A percentile compares a stretch with the other conserved stretches of the same genome.
These are phyloP conservation scores for Echeneis naucrates DNA, from an alignment of 2,797 vertebrate genomes.

Conservation along the genomic window DNA sequence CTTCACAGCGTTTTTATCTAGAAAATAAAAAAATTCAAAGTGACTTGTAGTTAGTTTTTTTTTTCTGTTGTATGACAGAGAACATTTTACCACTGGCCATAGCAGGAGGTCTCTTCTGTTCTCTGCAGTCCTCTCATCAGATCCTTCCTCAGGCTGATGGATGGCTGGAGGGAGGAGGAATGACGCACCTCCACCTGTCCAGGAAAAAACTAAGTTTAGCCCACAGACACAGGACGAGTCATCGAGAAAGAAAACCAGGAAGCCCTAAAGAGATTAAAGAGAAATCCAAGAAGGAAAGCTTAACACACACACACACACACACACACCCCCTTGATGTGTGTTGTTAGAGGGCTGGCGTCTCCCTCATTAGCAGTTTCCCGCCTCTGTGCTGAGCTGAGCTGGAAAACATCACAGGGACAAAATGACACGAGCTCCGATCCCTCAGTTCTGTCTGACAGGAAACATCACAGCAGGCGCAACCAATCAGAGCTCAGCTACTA, in stretches of 20 bases:
- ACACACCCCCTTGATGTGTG: slow-evolving; percentile 7
- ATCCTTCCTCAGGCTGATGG: slow-evolving; percentile 66
- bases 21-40: no score
- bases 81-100: slow-evolving; percentile 95
- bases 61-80: no score
- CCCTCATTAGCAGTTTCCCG: slow-evolving; percentile 37
- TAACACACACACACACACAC: neutral
- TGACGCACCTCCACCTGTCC: slow-evolving; percentile 58
- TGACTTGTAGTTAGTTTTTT: no score
- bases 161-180: slow-evolving; percentile 16
- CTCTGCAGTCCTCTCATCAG: slow-evolving; percentile 80
- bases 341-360: slow-evolving; percentile 25
- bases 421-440: slow-evolving; percentile 52
- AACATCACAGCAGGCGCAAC: no score
- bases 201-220: neutral
- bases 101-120: slow-evolving; percentile 74
- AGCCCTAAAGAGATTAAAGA: slow-evolving; percentile 36
- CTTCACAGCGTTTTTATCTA: no score
- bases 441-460: slow-evolving; percentile 34
- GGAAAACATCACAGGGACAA: slow-evolving; percentile 48
- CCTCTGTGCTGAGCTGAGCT: slow-evolving; percentile 16
- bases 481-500: no score
- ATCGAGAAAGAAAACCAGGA: slow-evolving; percentile 11
- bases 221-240: slow-evolving; percentile 8
- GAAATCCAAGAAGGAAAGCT: slow-evolving; percentile 11